phyloP scores from a whole-genome alignment of 2,888 invertebrate species.

The Orchesella flavescens region DNA sequence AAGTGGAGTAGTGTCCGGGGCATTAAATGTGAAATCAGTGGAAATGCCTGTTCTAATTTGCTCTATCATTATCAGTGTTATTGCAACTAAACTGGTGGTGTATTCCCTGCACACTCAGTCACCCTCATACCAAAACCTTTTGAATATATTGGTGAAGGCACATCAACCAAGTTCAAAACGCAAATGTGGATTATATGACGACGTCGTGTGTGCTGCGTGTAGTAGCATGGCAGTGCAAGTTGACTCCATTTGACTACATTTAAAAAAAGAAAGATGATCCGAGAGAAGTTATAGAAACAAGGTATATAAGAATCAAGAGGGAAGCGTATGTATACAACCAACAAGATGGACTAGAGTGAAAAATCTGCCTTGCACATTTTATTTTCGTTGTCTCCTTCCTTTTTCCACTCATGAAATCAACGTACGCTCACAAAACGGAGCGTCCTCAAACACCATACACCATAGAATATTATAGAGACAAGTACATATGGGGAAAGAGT shows the following conservation, averaged over 20 bases:
- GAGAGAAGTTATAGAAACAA: conserved; percentile 43
- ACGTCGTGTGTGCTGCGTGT: conserved; percentile 5
- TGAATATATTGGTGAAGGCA: no score
- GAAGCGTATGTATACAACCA: background rate
- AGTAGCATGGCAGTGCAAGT: conserved; percentile 7
- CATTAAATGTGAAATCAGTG: conserved; percentile 34
- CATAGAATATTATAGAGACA: background rate
- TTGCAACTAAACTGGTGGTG: conserved; percentile 20
- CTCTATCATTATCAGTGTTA: conserved; percentile 43
- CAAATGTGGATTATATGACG: background rate
- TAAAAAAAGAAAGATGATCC: conserved; percentile 27
- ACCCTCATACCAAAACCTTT: no score
- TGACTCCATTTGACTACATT: conserved; percentile 42
- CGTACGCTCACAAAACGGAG: background rate
- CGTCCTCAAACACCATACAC: no score
- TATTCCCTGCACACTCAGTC: background rate
- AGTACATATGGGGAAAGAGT: background rate
- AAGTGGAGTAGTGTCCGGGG: conserved; percentile 17
- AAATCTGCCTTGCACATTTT: conserved; percentile 54
- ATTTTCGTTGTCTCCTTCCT: conserved; percentile 58
- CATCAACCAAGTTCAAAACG: background rate
- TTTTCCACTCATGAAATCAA: background rate
- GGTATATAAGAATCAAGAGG: conserved; percentile 12
- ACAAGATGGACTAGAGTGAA: conserved; percentile 12
- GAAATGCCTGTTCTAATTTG: conserved; percentile 56